Base-by-base conservation (phyloP, 2,888 invertebrate genomes). In the Syrista parreyssii region DNA sequence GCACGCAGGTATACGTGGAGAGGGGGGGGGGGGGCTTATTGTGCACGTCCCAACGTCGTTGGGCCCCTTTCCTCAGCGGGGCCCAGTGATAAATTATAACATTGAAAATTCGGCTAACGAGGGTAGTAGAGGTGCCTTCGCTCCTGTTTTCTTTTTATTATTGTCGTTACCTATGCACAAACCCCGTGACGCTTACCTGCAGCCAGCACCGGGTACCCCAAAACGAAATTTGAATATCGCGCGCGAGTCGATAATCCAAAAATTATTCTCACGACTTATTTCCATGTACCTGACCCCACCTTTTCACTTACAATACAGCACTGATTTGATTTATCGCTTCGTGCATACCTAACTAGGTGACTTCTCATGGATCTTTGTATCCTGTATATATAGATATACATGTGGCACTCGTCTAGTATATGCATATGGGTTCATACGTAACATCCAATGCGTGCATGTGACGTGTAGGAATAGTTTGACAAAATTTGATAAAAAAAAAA, bases 31-130 rank as follows among this genome's bases (percentile, higher is more conserved):
- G 40, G 40, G 40, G 4, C 40, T 55, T 81, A 88, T 88, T 87
- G 89, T 88, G 82, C 81, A 82, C 31, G 81, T 79, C 84, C 23
- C 9, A 2, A 55, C 23, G 55, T 55, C 23, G 55, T 9, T 9
- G 55, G 55, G 55, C 6, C 55, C 84, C 82, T 85, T 84, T 86
- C 86, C 88, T 87, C 86, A 86, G 86, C 88, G 85, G 88, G 89
- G 84, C 86, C 86, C 87, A 86, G 88, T 90, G 90, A 90, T 90
- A 90, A 90, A 90, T 90, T 88, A 89, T 89, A 84, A 82, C 88
- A 89, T 89, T 88, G 86, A 87, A 86, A 87, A 86, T 87, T 87
- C 86, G 80, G 81, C 86, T 88, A 88, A 89, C 89, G 87, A 89
- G 89, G 89, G 89, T 31, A 33, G 88, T 86, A 23, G 55, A 23